Evolutionary conservation across 2,797 vertebrate species (phyloP).

Genomic region (Rhinella marina): DNA sequence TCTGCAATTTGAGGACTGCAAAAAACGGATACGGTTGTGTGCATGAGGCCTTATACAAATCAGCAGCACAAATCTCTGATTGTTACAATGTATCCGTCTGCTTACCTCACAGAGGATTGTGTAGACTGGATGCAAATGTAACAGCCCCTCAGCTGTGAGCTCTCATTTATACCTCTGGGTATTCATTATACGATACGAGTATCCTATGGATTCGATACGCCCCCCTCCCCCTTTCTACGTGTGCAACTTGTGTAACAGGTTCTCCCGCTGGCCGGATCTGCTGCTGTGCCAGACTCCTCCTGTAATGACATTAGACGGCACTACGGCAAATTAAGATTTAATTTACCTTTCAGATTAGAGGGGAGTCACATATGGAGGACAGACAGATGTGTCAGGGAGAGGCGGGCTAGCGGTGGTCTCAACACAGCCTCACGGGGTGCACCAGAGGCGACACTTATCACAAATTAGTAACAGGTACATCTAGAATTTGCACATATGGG

Average conservation of each 20-base stretch:
- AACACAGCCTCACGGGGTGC: no score
- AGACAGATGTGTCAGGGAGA: not conserved
- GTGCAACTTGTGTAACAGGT: not conserved
- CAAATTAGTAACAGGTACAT: not conserved
- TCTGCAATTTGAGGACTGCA: no score
- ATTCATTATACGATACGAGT: no score
- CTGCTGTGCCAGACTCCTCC: not conserved
- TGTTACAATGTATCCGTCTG: no score
- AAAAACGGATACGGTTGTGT: no score
- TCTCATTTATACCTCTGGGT: no score
- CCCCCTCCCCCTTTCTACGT: not conserved
- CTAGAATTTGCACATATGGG: not conserved
- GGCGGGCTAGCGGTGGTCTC: not conserved
- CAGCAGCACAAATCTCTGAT: no score
- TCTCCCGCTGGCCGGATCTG: not conserved
- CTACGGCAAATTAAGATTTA: constrained; percentile 45
- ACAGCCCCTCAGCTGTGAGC: no score
- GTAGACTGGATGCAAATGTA: no score
- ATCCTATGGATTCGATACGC: no score
- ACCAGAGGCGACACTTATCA: not conserved
- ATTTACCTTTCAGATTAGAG: constrained; percentile 33
- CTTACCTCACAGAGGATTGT: no score
- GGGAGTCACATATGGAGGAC: constrained; percentile 29
- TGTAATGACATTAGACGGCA: constrained; percentile 36
- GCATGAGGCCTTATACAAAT: no score